Evolutionary conservation across 2,113 vertebrate genomes (phyloP).

Genomic region (Dascyllus trimaculatus): DNA sequence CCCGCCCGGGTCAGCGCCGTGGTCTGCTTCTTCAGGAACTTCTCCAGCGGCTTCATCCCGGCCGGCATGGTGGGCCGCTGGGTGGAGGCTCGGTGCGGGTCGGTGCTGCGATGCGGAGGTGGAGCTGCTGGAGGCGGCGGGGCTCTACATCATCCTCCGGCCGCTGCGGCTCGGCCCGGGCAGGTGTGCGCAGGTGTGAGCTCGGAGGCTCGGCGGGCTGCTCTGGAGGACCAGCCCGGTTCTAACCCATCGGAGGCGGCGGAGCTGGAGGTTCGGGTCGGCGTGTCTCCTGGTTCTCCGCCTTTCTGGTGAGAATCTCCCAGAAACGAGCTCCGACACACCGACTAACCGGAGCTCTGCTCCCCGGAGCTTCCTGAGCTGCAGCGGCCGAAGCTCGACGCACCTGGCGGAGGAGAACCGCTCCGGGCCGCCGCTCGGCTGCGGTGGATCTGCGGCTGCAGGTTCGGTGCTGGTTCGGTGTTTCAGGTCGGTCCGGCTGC

Average conservation of each 20-base stretch:
- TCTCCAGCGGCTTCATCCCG: slow-evolving; percentile 95
- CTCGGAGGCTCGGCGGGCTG: slow-evolving; percentile 15
- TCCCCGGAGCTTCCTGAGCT: background rate
- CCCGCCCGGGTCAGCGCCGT: slow-evolving; percentile 89
- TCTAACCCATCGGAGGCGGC: slow-evolving; percentile 62
- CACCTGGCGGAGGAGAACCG: slow-evolving; percentile 56
- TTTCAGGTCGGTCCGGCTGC: slow-evolving; percentile 30
- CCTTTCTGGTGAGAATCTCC: too few species aligned
- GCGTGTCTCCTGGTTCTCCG: background rate
- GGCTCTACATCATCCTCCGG: slow-evolving; percentile 72
- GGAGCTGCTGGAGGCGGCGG: background rate
- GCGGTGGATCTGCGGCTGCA: slow-evolving; percentile 19
- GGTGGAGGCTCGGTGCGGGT: background rate
- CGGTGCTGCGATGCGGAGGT: background rate
- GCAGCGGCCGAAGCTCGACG: background rate
- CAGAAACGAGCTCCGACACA: too few species aligned
- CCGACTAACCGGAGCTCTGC: too few species aligned
- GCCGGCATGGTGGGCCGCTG: slow-evolving; percentile 83
- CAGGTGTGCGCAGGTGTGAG: slow-evolving; percentile 58
- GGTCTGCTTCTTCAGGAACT: slow-evolving; percentile 96
- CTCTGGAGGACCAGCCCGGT: background rate
- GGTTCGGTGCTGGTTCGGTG: background rate
- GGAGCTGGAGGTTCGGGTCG: background rate
- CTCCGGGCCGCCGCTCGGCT: background rate
- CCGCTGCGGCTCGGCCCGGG: slow-evolving; percentile 45